Evolutionary conservation across 2,113 vertebrate genomes (phyloP), one percentile per base, ranked within the genome.

Genomic region (Poeciliopsis retropinna): DNA sequence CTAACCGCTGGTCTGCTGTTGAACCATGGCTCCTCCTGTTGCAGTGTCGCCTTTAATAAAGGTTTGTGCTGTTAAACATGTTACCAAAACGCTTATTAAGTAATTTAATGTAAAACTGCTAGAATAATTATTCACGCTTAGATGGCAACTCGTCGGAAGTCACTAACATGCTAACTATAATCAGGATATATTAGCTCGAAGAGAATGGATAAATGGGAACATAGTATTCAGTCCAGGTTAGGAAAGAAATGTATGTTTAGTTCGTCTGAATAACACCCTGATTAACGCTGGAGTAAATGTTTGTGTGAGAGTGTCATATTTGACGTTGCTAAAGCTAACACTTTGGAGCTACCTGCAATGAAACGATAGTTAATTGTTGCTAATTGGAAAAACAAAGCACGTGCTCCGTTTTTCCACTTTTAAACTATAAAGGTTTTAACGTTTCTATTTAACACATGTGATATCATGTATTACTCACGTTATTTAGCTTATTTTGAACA

Each of bases 1-100:
- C 66, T 67, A 81, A 29, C 60, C 31, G 68, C 64, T 34, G 77
- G 11, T 30, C 68, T 72, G 64, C 64, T 41, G 11, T 31, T 25
- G 34, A 71, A 77, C 82, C 2, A 98, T 97, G 97, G 88, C 94
- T 17, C 95, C 96, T 5, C 97, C 97, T 0, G 96, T 97, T 30
- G 94, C 95, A 61, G 96, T 97, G 10, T 97, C 97, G 0, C 96
- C 96, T 39, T 85, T 98, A 2, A 97, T 98, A 81, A 98, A 98
- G 97, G 97, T 97, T 92, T 12, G 90, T 81, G 13, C 67, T 19
- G 6, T 17, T 5, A 0, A 5, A 57, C 0, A 8, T 32, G 0
- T 8, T 13, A 0, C 67, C 0, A 19, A 25, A 29, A 32, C 19
- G 0, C 5, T 2, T n/a, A 15, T 30, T 0, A n/a, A 0, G 0